Evolutionary conservation across 2,888 invertebrate genomes (phyloP).

Genomic region (Flexamia atlantica): DNA sequence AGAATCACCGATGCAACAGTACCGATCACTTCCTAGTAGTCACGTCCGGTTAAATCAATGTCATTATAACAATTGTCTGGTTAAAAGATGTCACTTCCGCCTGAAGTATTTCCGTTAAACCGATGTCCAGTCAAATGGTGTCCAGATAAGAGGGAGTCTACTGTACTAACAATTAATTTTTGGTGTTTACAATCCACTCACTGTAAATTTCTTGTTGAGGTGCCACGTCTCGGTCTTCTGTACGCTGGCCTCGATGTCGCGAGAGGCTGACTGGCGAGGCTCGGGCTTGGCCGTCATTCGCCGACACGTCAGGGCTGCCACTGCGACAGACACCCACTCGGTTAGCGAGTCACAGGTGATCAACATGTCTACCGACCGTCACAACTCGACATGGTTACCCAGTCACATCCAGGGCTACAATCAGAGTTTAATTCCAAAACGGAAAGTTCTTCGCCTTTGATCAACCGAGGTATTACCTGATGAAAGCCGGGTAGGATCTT

Average conservation of each 20-base stretch:
- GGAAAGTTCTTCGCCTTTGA: background rate
- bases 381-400: background rate
- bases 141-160: too few species aligned
- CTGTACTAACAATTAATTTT: too few species aligned
- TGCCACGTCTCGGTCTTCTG: constrained; percentile 75
- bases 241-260: constrained; percentile 70
- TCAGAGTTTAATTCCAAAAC: background rate
- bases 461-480: background rate
- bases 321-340: constrained; percentile 57
- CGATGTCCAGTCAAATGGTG: too few species aligned
- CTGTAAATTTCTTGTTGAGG: constrained; percentile 75
- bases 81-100: too few species aligned
- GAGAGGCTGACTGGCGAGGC: constrained; percentile 45
- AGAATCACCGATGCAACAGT: too few species aligned
- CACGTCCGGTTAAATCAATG: too few species aligned
- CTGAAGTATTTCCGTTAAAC: too few species aligned
- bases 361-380: constrained; percentile 16
- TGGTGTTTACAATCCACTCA: too few species aligned
- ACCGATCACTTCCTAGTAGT: too few species aligned
- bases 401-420: background rate
- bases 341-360: background rate
- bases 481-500: too few species aligned
- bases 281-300: constrained; percentile 56
- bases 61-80: too few species aligned
- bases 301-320: constrained; percentile 58